These are phyloP conservation scores for Cheumatopsyche charites DNA, from an alignment of 1,140 invertebrate species.

Conservation along the genomic window DNA sequence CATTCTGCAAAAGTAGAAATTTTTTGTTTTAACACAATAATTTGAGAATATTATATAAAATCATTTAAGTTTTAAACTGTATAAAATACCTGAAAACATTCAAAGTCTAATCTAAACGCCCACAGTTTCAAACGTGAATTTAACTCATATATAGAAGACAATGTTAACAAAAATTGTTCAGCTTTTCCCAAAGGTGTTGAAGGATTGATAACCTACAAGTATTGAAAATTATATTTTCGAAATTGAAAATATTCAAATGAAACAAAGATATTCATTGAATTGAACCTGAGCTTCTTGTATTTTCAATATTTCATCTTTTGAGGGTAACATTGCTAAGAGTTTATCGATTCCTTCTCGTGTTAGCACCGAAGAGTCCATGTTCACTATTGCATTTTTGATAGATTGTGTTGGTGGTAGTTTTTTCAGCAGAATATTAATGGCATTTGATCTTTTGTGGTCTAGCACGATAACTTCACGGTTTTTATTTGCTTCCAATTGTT, in stretches of 20 bases:
- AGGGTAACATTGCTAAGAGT: conserved; percentile 96
- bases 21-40: not conserved
- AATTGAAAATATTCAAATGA: not conserved
- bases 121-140: conserved; percentile 94
- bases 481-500: conserved; percentile 91
- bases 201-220: conserved; percentile 80
- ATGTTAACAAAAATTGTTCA: conserved; percentile 95
- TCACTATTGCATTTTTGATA: conserved; percentile 97
- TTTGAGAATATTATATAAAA: not conserved
- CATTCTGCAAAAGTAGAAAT: conserved; percentile 65
- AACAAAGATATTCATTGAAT: conserved; percentile 4
- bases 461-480: conserved; percentile 96
- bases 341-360: conserved; percentile 99
- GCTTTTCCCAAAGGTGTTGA: conserved; percentile 96
- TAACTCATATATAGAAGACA: conserved; percentile 95
- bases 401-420: conserved; percentile 95
- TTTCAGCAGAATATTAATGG: conserved; percentile 99
- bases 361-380: conserved; percentile 99
- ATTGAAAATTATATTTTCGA: conserved; percentile 31
- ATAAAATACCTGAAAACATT: conserved; percentile 83
- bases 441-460: conserved; percentile 97
- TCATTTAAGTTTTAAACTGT: conserved; percentile 17
- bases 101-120: conserved; percentile 99
- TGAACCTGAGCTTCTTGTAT: conserved; percentile 91
- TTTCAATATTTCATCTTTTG: conserved; percentile 93